Evolutionary conservation across 2,888 invertebrate species (phyloP).

Genomic region (Endomychus coccineus): DNA sequence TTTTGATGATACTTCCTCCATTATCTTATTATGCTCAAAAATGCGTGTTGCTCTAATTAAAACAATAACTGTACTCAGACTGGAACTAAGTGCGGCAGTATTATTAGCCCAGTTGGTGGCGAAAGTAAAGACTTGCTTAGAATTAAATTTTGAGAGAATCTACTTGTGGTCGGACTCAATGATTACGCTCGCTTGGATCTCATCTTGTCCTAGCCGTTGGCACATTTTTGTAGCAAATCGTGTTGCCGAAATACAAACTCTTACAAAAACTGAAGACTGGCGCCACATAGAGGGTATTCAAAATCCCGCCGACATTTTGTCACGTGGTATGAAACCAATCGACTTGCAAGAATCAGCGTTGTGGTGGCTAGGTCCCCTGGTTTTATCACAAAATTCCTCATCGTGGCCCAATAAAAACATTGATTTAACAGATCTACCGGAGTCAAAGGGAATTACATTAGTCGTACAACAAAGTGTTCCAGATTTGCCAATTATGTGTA

Average conservation of each 20-base stretch:
- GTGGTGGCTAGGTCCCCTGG: no score
- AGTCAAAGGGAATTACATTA: no score
- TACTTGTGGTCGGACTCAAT: conserved; percentile 20
- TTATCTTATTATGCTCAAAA: no score
- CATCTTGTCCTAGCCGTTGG: conserved; percentile 13
- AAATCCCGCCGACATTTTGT: conserved; percentile 16
- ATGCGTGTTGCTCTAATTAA: conserved; percentile 1
- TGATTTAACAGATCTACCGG: no score
- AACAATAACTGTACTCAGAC: conserved; percentile 4
- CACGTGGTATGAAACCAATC: no score
- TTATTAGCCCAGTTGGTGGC: conserved; percentile 18
- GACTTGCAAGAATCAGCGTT: no score
- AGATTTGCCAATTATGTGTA: no score
- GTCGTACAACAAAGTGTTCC: no score
- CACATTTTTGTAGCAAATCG: conserved; percentile 20
- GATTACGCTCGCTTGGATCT: conserved; percentile 20
- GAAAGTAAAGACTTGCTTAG: conserved; percentile 8
- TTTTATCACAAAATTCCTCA: no score
- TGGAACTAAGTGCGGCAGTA: conserved; percentile 20
- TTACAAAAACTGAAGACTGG: conserved; percentile 12
- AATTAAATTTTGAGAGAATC: conserved; percentile 7
- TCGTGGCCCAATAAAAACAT: no score
- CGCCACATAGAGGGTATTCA: conserved; percentile 12
- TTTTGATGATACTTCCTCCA: no score
- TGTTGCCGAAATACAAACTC: conserved; percentile 17